A percentile compares a stretch with the other conserved stretches of the same genome.
These are phyloP conservation scores for Leptinotarsa rubiginosa DNA, from an alignment of 2,888 invertebrate species.

Conservation along the genomic window DNA sequence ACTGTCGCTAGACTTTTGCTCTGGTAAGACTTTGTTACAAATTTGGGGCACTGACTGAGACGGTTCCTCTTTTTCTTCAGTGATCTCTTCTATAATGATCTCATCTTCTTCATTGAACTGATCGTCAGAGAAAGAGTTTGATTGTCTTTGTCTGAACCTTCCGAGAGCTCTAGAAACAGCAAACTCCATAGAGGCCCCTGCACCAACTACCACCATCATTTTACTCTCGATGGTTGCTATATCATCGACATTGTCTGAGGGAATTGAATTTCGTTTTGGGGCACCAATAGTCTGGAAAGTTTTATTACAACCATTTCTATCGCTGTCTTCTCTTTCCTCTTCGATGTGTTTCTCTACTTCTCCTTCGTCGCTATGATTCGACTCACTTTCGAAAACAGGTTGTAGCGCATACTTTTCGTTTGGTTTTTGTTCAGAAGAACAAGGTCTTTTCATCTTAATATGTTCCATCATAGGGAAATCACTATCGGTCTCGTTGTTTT, in stretches of 20 bases:
- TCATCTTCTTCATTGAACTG: slow-evolving; percentile 62
- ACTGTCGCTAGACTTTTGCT: slow-evolving; percentile 61
- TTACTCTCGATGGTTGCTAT: slow-evolving; percentile 67
- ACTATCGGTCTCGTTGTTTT: slow-evolving; percentile 71
- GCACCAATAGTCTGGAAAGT: slow-evolving; percentile 83
- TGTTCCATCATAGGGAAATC: slow-evolving; percentile 72
- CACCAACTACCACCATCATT: slow-evolving; percentile 68
- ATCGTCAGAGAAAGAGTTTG: slow-evolving; percentile 79
- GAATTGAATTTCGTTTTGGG: slow-evolving; percentile 73
- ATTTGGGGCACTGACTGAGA: slow-evolving; percentile 38
- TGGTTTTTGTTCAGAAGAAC: slow-evolving; percentile 17
- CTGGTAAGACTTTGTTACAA: slow-evolving; percentile 43
- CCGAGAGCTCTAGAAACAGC: slow-evolving; percentile 85
- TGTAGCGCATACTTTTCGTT: slow-evolving; percentile 45
- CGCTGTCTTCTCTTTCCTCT: slow-evolving; percentile 74
- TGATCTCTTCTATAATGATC: slow-evolving; percentile 56
- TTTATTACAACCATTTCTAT: slow-evolving; percentile 71
- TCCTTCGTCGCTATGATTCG: slow-evolving; percentile 68
- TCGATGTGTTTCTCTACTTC: slow-evolving; percentile 71
- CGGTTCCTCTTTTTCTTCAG: slow-evolving; percentile 47
- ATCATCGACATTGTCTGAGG: slow-evolving; percentile 72
- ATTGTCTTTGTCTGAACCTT: slow-evolving; percentile 80
- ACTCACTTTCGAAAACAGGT: slow-evolving; percentile 47
- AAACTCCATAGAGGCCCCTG: slow-evolving; percentile 83
- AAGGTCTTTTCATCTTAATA: slow-evolving; percentile 54